Evolutionary conservation across 2,888 invertebrate species (phyloP), one percentile per base, ranked within the genome.

Genomic region (Philonicus albiceps): DNA sequence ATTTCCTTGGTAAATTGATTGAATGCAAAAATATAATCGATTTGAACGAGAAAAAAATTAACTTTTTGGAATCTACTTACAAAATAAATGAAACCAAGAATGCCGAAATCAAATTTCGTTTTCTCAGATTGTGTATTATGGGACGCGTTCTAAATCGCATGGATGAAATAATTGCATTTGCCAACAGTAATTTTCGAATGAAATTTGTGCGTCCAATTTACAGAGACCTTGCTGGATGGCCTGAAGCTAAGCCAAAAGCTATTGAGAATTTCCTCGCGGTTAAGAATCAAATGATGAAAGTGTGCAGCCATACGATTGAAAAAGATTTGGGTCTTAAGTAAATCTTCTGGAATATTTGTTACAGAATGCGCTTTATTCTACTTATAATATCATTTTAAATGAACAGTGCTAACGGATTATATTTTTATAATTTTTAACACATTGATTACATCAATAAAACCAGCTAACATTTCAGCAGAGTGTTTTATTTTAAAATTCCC

Each of bases 131-230:
- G 87, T 95, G 96, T 88, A 93, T 98, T n/a, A 95, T 94, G 90
- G 95, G 96, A 13, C 94, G 93, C 86, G 96, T 97, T 93, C 92
- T 94, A 34, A 93, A 94, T 0, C 95, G 95, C 89, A 92, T 98
- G 49, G 92, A 93, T 1, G 93, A 94, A 19, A 95, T 96, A 1
- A 93, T 98, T 86, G 91, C 94, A 27, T 98, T 98, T 93, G 95
- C 97, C 8, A 97, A 96, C 89, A 94, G 94, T 22, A 95, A 97
- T 90, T 98, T 98, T 49, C 94, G 98, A 86, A 97, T 98, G 96
- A 98, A 98, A 92, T 98, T 95, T 92, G 96, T 97, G 1, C 94
- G 97, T 43, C 98, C 98, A 2, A 93, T 98, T 78, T 98, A 97
- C 92, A 95, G 96, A 88, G 97, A 97, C 90, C 93, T 98, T 87